Base-by-base conservation (phyloP, 2,797 vertebrate species). In the Myotis daubentonii region DNA sequence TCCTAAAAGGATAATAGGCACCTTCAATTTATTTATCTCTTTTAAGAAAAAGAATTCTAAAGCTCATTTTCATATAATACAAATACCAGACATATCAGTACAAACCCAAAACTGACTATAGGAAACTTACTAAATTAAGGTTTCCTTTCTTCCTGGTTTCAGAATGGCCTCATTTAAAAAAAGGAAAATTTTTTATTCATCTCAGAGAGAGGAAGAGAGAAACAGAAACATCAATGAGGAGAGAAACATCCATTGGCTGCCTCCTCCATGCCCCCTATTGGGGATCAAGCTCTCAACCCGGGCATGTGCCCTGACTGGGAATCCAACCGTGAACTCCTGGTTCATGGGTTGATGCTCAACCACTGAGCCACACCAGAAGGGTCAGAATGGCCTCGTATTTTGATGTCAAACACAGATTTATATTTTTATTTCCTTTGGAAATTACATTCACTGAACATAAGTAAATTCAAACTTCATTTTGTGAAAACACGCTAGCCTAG, bases 401-500 rank as follows among this genome's bases (percentile, higher is more conserved):
- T 72, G 15, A 47, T 49, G 33, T 66, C 44, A 66, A 83, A 76
- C 38, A 70, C 19, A 49, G 5, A 38, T 47, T 72, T 88, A 44
- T 11, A 75, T 68, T 33, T 4, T 62, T 87, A 68, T 71, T 78
- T 83, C 25, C 41, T 86, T 70, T 57, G 41, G 19, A 78, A 80
- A 79, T 65, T 62, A 36, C 8, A 89, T 71, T 80, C 38, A 28
- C 30, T 38, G n/a, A 80, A 74, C 19, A 25, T 81, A 53, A 80
- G 3, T 66, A 82, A 91, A 66, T 80, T 80, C 57, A 81, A 51
- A 92, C 62, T 83, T 51, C n/a, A 65, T 92, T 78, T 41, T 89
- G 36, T 79, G 36, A 92, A 79, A 84, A 84, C 36, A 83, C 13
- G 65, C 47, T 47, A 47, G n/a, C 20, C 19, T n/a, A 88, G 28